These are phyloP conservation scores for Portunus trituberculatus DNA, from an alignment of 1,140 invertebrate genomes.

Conservation along the genomic window DNA sequence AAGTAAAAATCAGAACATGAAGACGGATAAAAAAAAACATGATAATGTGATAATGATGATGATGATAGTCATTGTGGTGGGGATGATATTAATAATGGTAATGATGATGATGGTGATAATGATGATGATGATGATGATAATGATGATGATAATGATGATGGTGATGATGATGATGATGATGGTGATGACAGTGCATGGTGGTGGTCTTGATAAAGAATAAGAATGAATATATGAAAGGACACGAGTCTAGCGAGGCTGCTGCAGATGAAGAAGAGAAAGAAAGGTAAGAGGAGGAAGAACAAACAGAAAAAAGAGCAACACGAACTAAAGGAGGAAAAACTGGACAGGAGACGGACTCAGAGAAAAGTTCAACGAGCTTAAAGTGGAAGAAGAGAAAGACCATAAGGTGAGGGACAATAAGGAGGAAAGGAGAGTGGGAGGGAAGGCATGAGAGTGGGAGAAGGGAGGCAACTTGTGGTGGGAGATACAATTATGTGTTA, in stretches of 20 bases:
- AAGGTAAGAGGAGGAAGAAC: not conserved
- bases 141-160: not conserved
- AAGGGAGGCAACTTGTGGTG: conserved; percentile 40
- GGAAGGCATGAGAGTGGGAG: too few relatives aligned
- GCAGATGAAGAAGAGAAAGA: not conserved
- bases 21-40: not conserved
- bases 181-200: too few relatives aligned
- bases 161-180: too few relatives aligned
- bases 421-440: not conserved
- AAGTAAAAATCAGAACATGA: not conserved
- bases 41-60: too few relatives aligned
- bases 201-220: too few relatives aligned
- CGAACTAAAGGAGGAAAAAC: not conserved
- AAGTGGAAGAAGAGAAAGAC: not conserved
- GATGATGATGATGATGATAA: too few relatives aligned
- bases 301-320: not conserved
- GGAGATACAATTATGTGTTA: conserved; percentile 52
- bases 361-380: too few relatives aligned
- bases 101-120: too few relatives aligned
- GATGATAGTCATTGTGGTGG: too few relatives aligned
- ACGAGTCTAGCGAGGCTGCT: not conserved
- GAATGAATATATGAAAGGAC: too few relatives aligned
- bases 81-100: not conserved
- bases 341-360: too few relatives aligned
- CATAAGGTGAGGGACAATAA: not conserved